Evolutionary conservation across 2,113 vertebrate genomes (phyloP).

Genomic region (Corythornis cristatus): DNA sequence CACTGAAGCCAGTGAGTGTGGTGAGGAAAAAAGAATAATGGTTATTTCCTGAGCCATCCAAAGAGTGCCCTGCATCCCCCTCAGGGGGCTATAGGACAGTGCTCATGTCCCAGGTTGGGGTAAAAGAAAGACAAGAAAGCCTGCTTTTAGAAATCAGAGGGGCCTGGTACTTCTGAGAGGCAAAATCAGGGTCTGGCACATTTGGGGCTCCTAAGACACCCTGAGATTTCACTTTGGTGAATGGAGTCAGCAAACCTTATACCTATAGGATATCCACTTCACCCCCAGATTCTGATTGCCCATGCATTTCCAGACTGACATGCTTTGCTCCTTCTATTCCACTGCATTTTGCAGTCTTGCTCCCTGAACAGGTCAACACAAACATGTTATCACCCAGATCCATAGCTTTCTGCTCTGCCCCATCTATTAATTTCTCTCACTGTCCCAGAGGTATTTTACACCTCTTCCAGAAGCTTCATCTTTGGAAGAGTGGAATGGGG

Average conservation of each 20-base stretch:
- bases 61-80: rapidly evolving
- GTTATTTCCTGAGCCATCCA: neutral
- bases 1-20: neutral
- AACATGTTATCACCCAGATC: rapidly evolving
- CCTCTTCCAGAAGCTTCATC: neutral
- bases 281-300: neutral
- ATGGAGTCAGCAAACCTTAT: neutral
- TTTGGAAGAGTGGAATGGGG: neutral
- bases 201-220: rapidly evolving
- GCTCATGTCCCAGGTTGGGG: rapidly evolving
- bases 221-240: neutral
- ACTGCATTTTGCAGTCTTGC: neutral
- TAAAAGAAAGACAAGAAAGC: neutral
- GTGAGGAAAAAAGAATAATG: neutral
- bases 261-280: neutral
- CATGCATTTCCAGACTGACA: neutral
- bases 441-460: neutral
- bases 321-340: neutral
- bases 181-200: neutral
- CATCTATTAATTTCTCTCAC: neutral
- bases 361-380: neutral
- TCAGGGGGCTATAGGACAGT: neutral
- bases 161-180: neutral
- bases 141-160: neutral
- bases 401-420: neutral